Conservation (phyloP, 1,140 invertebrate species). For the Periplaneta americana region DNA sequence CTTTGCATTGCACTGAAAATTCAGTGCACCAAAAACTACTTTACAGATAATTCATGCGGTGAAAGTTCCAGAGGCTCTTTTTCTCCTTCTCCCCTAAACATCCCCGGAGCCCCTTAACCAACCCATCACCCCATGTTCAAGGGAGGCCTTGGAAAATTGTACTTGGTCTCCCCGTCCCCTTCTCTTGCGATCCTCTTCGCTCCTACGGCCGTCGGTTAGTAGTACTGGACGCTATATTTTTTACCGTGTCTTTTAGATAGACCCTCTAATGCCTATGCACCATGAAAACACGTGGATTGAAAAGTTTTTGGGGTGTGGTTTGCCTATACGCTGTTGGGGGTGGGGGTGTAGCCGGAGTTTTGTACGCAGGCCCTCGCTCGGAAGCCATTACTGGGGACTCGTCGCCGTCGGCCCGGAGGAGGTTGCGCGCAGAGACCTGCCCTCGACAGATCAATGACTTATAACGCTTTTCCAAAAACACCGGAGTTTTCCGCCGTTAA, state of each 20-base stretch:
- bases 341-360: background rate
- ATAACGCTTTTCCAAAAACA: background rate
- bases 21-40: background rate
- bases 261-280: background rate
- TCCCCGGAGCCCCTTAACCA: background rate
- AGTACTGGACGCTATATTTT: background rate
- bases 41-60: background rate
- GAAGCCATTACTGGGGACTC: background rate
- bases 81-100: background rate
- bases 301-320: background rate
- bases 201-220: background rate
- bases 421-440: background rate
- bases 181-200: background rate
- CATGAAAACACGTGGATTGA: background rate
- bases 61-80: background rate
- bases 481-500: background rate
- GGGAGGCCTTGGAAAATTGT: background rate
- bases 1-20: background rate
- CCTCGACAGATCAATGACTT: constrained; percentile 11
- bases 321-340: background rate
- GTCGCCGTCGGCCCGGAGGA: background rate
- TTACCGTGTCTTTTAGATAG: background rate
- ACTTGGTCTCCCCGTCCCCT: background rate
- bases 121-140: background rate
- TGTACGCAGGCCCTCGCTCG: background rate